phyloP scores from a whole-genome alignment of 2,797 vertebrate species.

The Cuculus canorus region DNA sequence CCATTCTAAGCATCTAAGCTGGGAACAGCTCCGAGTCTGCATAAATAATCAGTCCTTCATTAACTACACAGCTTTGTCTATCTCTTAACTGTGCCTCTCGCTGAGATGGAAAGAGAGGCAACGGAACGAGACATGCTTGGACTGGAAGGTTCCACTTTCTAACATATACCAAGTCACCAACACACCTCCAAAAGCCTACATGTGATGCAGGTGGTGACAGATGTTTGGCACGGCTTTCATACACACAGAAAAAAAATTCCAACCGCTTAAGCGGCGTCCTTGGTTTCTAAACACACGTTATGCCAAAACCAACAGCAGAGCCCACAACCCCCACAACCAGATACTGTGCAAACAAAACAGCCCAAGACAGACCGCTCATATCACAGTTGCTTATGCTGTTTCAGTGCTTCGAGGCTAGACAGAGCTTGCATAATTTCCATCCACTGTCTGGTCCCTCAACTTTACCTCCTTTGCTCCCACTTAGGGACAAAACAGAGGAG shows the following conservation, averaged over 20 bases:
- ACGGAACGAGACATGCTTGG: neutral
- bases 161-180: fast-evolving
- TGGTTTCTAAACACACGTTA: neutral
- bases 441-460: neutral
- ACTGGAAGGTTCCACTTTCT: fast-evolving
- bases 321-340: no score
- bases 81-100: neutral
- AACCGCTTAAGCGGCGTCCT: fast-evolving
- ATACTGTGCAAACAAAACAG: fast-evolving
- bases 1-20: no score
- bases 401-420: neutral
- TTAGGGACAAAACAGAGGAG: neutral
- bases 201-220: fast-evolving
- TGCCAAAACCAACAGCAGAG: fast-evolving
- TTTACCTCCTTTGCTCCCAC: conserved; percentile 19
- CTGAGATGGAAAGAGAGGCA: no score
- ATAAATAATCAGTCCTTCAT: neutral
- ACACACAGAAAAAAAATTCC: fast-evolving
- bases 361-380: neutral
- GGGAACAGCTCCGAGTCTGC: neutral
- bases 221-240: fast-evolving
- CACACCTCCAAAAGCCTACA: neutral
- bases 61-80: fast-evolving
- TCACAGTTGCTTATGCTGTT: neutral
- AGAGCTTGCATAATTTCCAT: neutral